These are phyloP conservation scores for Jordanella pulchra DNA, from an alignment of 2,797 vertebrate genomes.

Conservation along the genomic window DNA sequence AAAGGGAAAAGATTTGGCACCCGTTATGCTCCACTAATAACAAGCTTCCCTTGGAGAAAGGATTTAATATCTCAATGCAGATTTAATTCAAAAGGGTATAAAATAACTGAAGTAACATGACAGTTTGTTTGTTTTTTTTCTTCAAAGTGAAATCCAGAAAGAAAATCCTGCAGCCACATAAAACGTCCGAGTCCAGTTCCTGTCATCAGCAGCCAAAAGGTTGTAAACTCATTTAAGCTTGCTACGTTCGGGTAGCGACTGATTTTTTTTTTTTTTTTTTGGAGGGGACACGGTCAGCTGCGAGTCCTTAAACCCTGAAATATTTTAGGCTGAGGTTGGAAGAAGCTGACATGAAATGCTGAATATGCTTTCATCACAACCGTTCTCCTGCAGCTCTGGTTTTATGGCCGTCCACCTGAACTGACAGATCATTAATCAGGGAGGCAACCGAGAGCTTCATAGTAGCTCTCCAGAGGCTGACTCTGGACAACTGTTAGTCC, in stretches of 20 bases:
- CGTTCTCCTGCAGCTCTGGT: too few species aligned
- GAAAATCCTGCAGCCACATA: background rate
- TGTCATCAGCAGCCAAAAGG: slow-evolving; percentile 15
- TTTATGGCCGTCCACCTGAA: too few species aligned
- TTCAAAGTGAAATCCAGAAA: slow-evolving; percentile 7
- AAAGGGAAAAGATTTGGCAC: slow-evolving; percentile 1
- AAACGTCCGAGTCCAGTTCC: slow-evolving; percentile 12
- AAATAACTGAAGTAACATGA: background rate
- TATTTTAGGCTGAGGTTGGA: slow-evolving; percentile 39
- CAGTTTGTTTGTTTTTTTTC: slow-evolving; percentile 9
- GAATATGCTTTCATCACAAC: too few species aligned
- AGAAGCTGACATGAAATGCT: slow-evolving; percentile 2
- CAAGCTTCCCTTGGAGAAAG: background rate
- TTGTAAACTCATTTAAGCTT: background rate
- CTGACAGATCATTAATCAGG: too few species aligned
- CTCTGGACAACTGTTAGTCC: too few species aligned
- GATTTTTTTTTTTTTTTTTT: too few species aligned
- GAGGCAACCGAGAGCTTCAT: too few species aligned
- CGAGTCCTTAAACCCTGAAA: slow-evolving; percentile 24
- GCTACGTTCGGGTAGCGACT: slow-evolving; percentile 17
- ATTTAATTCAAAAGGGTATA: slow-evolving; percentile 1
- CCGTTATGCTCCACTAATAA: background rate
- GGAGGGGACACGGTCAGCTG: background rate
- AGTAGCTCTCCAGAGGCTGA: too few species aligned
- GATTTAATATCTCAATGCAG: background rate